Base-by-base conservation (phyloP, 2,888 invertebrate species). In the Latrodectus hesperus region DNA sequence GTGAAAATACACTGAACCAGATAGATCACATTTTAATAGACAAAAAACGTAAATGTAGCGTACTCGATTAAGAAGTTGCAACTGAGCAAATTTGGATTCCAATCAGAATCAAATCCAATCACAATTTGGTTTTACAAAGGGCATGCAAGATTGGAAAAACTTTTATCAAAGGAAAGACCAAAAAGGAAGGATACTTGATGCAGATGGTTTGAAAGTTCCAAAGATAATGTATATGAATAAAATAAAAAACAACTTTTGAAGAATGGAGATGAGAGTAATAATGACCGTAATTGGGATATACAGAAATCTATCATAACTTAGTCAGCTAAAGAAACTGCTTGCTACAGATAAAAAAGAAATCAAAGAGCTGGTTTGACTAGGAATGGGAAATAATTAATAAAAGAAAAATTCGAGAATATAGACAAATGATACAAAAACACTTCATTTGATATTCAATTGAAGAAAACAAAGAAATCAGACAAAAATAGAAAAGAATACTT, bases 341-440 rank as follows among this genome's bases (percentile, higher is more conserved):
- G 0, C 38, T 1, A 38, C 0, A 6, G 8, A 11, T 8, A 22
- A 68, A 26, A 68, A 68, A 16, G 68, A 68, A 68, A 68, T 17
- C 17, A 68, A 68, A 68, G 68, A 11, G 5, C 10, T 68, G 68
- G 68, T 68, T 68, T 68, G 68, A 1, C 22, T 11, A 10, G 67
- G 67, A 67, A 67, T 67, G n/a, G 5, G 0, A 68, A 68, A 26
- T 26, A 68, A 68, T 12, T 12, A 68, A 68, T 8, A 17, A 68
- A 68, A 68, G 68, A 8, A 68, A 68, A 68, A 11, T 17, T 67
- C 3, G 67, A 68, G 11, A 9, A 17, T 68, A 68, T 68, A 26
- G n/a, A 17, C 68, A 14, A 17, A 68, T 68, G 68, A 68, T 68
- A 12, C 68, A 68, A 68, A 68, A 68, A 26, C 68, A 68, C 17